phyloP scores from a whole-genome alignment of 2,888 invertebrate genomes.

The Apoderus coryli region DNA sequence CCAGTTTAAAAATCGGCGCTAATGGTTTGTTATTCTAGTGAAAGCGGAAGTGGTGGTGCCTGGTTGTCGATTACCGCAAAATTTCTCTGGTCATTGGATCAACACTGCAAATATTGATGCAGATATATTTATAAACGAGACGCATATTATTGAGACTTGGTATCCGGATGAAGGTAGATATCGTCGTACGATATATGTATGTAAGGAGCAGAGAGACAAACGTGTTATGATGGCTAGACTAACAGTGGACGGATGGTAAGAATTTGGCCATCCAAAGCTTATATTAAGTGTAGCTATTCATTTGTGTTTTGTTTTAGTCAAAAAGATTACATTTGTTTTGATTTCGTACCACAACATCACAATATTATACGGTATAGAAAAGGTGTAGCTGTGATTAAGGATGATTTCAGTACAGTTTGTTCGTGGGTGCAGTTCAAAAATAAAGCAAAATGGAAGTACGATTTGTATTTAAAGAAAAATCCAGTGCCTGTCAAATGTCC shows the following conservation, averaged over 20 bases:
- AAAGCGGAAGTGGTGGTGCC: constrained; percentile 83
- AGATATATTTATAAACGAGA: constrained; percentile 85
- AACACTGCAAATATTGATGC: constrained; percentile 96
- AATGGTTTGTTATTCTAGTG: constrained; percentile 31
- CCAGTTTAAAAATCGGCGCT: no score
- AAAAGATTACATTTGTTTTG: constrained; percentile 94
- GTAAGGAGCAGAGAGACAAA: constrained; percentile 81
- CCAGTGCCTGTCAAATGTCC: constrained; percentile 90
- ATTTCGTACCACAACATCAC: constrained; percentile 90
- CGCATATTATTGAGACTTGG: constrained; percentile 91
- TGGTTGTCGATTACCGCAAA: constrained; percentile 83
- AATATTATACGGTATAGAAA: constrained; percentile 85
- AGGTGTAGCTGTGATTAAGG: constrained; percentile 77
- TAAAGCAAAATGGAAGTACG: constrained; percentile 73
- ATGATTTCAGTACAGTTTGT: constrained; percentile 83
- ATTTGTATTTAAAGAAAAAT: constrained; percentile 70
- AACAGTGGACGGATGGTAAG: constrained; percentile 85
- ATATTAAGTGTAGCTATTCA: no score
- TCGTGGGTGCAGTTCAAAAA: constrained; percentile 89
- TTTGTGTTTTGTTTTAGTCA: constrained; percentile 45
- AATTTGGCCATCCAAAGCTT: constrained; percentile 2
- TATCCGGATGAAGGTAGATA: constrained; percentile 85
- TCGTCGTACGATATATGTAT: constrained; percentile 82
- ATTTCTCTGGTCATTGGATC: constrained; percentile 74
- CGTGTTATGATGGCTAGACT: constrained; percentile 92